Base-by-base conservation (phyloP, 1,140 invertebrate genomes). In the Drosophila elegans region DNA sequence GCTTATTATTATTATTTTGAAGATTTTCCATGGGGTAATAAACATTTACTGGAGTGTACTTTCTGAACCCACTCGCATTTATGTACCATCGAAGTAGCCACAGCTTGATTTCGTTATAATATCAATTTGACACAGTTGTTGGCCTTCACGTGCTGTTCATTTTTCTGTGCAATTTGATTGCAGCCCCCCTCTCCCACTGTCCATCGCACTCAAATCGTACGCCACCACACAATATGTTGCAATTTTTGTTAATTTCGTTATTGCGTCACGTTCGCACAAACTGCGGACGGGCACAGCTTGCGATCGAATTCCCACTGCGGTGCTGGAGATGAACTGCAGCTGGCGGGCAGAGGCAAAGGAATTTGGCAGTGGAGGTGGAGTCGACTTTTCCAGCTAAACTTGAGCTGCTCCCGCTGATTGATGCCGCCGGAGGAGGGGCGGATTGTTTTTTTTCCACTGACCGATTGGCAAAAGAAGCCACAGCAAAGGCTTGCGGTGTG, bases 181-280 rank as follows among this genome's bases (percentile, higher is more conserved):
- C 38, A 64, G 27, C 2, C 25, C 36, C 61, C 27, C n/a, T 2
- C 25, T 42, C 13, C 49, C 57, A 38, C 57, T 67, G 57, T 52
- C 44, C 38, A 12, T 57, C 41, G 34, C 44, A 57, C 54, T 46
- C 29, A 36, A 34, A 46, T 25, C 12, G 21, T 11, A 52, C 39
- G 11, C 49, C 38, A 16, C 36, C 38, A 46, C 52, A 78, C 83
- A 86, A 86, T 86, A 86, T 88, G 83, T 79, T 86, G 83, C 79
- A 86, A 88, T 88, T 86, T 88, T 83, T 86, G 83, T 86, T 86
- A 86, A 86, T 86, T 88, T 86, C 78, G 83, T 86, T 86, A 86
- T 86, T 82, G 83, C 82, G 78, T 88, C 83, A 86, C 83, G 83
- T 86, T 88, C 75, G 71, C 71, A 79, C 75, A 63, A 86, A 82